Evolutionary conservation across 2,888 invertebrate genomes (phyloP), one percentile per base, ranked within the genome.

Genomic region (Tenthredo amoena): DNA sequence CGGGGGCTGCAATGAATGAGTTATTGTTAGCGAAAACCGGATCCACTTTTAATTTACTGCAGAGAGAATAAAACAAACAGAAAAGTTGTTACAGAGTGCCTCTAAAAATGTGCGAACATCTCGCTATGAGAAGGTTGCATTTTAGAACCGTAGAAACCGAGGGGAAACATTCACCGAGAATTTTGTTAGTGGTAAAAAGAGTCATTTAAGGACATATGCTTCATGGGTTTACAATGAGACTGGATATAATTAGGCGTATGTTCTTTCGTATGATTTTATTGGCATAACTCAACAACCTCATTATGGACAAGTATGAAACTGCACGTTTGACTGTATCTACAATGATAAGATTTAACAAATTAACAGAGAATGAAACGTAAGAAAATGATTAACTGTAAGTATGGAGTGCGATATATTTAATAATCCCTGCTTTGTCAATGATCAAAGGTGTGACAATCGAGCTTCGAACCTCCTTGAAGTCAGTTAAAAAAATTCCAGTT

Each of bases 241-340:
- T 55, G 6, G n/a, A 55, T 55, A 1, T n/a, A 55, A 55, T 55
- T n/a, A n/a, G n/a, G 18, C 7, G n/a, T 55, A 55, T 55, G 7
- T 55, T 55, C n/a, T 6, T 55, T 68, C 18, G 68, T 34, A 34
- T 34, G 15, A 18, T 34, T 68, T 40, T 74, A 74, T 74, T 74
- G 72, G 72, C 37, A 74, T 74, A 74, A 74, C 21, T 74, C 6
- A 43, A 74, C 72, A 74, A 77, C 31, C 34, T 55, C 31, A 77
- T 77, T 77, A 31, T 55, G 21, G 77, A 77, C 47, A 50, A 77
- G 50, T 50, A 50, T 77, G 55, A 77, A 77, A 74, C 58, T 40
- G 50, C 72, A 15, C n/a, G 47, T 12, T 47, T 74, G 68, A 26
- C 21, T 62, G 88, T 89, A 85, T 90, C 89, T 1, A 89, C 86